phyloP scores from a whole-genome alignment of 2,888 invertebrate species.

The Macaria liturata region DNA sequence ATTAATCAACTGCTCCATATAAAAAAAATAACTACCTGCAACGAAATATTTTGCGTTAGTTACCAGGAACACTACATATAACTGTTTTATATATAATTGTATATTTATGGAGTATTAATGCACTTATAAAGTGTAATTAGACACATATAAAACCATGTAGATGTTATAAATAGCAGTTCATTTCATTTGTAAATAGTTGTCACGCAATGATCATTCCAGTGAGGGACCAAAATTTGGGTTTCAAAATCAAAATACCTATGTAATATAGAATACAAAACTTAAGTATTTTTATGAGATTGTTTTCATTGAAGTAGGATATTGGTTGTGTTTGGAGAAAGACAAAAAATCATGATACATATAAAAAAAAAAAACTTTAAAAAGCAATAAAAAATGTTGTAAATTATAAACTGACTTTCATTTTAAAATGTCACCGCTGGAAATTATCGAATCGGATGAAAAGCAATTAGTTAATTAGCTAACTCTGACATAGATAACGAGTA shows the following conservation, averaged over 20 bases:
- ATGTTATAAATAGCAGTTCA: constrained; percentile 2
- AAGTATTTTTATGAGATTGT: neutral
- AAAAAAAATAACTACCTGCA: no score
- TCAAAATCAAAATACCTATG: neutral
- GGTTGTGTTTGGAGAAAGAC: constrained; percentile 15
- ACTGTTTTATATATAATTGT: constrained; percentile 22
- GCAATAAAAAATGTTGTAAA: constrained; percentile 18
- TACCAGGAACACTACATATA: no score
- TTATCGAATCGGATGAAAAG: no score
- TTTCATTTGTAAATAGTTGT: constrained; percentile 30
- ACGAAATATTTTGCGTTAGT: constrained; percentile 19
- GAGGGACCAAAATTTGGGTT: constrained; percentile 25
- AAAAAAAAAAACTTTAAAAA: constrained; percentile 13
- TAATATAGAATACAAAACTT: neutral
- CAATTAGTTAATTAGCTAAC: no score
- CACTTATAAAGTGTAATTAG: constrained; percentile 32
- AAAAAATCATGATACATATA: constrained; percentile 5
- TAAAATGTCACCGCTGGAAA: neutral
- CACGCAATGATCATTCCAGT: constrained; percentile 17
- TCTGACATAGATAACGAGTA: no score
- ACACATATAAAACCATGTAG: constrained; percentile 12
- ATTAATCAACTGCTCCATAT: no score
- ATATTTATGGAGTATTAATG: constrained; percentile 36
- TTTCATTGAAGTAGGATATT: constrained; percentile 4
- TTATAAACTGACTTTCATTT: constrained; percentile 4